phyloP scores from a whole-genome alignment of 1,140 invertebrate genomes.

The Panagrolaimus sp. region DNA sequence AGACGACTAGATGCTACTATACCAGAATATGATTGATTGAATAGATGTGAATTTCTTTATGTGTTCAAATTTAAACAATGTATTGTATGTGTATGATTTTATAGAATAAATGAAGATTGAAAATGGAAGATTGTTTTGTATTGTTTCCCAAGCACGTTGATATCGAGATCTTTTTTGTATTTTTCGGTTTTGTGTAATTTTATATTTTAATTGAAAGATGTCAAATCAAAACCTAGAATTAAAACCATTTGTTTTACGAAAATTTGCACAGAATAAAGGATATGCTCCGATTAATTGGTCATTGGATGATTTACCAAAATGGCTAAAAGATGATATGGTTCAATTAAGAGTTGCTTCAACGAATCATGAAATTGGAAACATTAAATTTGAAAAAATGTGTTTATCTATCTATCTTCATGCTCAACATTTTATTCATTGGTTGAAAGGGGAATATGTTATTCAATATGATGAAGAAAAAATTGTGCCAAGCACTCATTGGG shows the following conservation, averaged over 20 bases:
- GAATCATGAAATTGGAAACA: conserved; percentile 10
- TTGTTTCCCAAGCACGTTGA: background rate
- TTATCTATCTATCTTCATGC: background rate
- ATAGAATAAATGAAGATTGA: conserved; percentile 57
- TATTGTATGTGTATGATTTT: too few relatives aligned
- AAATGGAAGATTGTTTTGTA: background rate
- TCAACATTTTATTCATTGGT: background rate
- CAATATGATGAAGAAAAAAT: background rate
- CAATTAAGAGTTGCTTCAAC: conserved; percentile 10
- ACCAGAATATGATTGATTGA: too few relatives aligned
- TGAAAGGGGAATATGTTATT: background rate
- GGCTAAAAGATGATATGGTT: background rate
- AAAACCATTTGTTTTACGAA: conserved; percentile 22
- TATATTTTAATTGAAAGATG: background rate
- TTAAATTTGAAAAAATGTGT: background rate
- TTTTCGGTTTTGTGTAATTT: background rate
- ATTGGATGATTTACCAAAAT: conserved; percentile 8
- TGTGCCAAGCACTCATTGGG: conserved; percentile 22
- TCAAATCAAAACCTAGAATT: background rate
- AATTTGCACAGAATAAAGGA: conserved; percentile 9
- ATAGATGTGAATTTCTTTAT: too few relatives aligned
- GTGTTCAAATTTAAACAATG: too few relatives aligned
- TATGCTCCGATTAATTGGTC: conserved; percentile 19
- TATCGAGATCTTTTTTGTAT: background rate
- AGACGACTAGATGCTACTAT: background rate